Percentiles rank a stretch among this genome's conserved stretches.
Evolutionary conservation across 1,140 invertebrate genomes (phyloP).

Genomic region (Panagrolaimus sp.): DNA sequence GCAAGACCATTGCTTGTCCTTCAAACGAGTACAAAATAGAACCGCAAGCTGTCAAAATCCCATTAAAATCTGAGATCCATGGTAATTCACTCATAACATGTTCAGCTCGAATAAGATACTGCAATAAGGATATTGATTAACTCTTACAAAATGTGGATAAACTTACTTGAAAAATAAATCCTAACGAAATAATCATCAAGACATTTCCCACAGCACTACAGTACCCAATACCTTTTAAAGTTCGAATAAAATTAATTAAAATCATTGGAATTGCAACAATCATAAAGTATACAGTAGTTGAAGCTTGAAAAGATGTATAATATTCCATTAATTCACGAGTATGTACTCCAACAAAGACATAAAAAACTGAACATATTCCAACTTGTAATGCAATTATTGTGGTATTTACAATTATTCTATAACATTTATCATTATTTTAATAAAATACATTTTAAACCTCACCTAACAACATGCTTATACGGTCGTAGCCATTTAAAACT

Average conservation of each 20-base stretch:
- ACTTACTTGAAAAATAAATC: constrained; percentile 48
- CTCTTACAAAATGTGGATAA: too few relatives aligned
- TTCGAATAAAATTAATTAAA: constrained; percentile 32
- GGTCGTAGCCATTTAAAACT: constrained; percentile 33
- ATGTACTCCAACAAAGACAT: constrained; percentile 49
- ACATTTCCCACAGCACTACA: constrained; percentile 45
- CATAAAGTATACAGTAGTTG: constrained; percentile 29
- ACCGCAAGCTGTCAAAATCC: constrained; percentile 47
- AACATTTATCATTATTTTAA: constrained; percentile 6
- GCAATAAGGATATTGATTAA: too few relatives aligned
- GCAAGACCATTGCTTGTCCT: constrained; percentile 55
- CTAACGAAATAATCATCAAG: constrained; percentile 42
- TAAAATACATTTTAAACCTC: too few relatives aligned
- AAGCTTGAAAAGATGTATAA: constrained; percentile 25
- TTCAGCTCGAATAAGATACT: constrained; percentile 39
- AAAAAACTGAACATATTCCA: constrained; percentile 53
- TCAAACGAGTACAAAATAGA: constrained; percentile 55
- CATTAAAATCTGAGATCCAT: constrained; percentile 47
- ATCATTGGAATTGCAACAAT: constrained; percentile 35
- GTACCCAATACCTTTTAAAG: constrained; percentile 30
- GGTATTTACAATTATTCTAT: constrained; percentile 21
- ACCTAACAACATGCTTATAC: constrained; percentile 29
- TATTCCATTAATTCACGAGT: constrained; percentile 46
- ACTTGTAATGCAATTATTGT: constrained; percentile 40
- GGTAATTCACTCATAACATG: constrained; percentile 36